Conservation (phyloP, 2,888 invertebrate species). For the Drosophila gaucha region DNA sequence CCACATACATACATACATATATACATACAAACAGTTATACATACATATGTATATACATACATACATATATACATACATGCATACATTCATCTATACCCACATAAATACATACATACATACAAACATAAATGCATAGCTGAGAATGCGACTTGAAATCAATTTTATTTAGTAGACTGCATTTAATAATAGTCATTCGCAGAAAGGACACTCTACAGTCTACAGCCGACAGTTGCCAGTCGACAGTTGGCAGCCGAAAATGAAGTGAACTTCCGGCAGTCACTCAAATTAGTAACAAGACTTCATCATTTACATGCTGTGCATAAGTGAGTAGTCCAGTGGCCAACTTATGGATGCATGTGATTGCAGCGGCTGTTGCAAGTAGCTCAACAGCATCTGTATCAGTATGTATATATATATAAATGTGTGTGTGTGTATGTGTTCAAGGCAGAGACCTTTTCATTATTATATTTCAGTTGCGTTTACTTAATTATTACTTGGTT, state of each 20-base stretch:
- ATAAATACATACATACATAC: not conserved
- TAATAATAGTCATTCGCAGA: conserved; percentile 17
- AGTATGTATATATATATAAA: no score
- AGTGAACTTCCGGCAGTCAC: conserved; percentile 22
- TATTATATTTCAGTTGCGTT: conserved; percentile 43
- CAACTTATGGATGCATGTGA: conserved; percentile 43
- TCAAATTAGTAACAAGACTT: conserved; percentile 5
- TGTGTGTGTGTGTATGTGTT: not conserved
- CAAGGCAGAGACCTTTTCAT: conserved; percentile 25
- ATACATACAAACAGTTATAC: no score
- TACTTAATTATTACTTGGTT: conserved; percentile 49
- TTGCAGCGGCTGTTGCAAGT: not conserved
- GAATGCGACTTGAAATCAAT: not conserved
- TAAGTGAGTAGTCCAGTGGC: conserved; percentile 28
- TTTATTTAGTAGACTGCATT: conserved; percentile 24
- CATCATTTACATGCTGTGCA: conserved; percentile 51
- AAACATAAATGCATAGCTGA: not conserved
- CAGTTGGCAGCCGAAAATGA: not conserved
- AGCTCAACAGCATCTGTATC: not conserved
- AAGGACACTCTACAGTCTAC: not conserved
- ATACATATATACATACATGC: not conserved
- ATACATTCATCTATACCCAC: not conserved
- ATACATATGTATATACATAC: not conserved
- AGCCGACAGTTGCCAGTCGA: not conserved
- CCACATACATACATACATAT: no score